These are phyloP conservation scores for Corythornis madagascariensis DNA, from an alignment of 2,113 vertebrate genomes.

Conservation along the genomic window DNA sequence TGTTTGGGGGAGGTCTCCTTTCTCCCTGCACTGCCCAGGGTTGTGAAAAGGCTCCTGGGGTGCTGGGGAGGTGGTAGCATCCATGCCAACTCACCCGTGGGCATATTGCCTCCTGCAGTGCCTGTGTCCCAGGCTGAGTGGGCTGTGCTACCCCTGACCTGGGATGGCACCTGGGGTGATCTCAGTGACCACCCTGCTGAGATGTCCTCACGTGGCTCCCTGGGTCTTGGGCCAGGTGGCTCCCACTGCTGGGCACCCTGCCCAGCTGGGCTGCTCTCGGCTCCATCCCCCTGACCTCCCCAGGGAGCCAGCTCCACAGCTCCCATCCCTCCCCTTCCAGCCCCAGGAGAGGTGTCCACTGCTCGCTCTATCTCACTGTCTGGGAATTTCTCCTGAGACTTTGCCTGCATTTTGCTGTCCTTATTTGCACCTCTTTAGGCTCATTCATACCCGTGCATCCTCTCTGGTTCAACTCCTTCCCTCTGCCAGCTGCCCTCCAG, in stretches of 20 bases:
- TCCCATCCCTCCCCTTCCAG: background rate
- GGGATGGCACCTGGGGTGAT: background rate
- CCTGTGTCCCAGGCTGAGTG: accelerated
- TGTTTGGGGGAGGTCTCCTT: background rate
- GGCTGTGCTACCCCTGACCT: accelerated
- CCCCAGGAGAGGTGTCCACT: background rate
- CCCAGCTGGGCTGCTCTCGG: background rate
- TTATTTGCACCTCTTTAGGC: constrained; percentile 50
- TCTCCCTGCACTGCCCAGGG: background rate
- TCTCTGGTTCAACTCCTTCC: background rate
- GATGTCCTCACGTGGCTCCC: background rate
- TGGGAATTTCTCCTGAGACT: constrained; percentile 67
- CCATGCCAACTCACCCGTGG: accelerated
- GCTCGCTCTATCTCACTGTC: constrained; percentile 49
- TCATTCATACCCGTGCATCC: background rate
- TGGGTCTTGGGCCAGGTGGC: background rate
- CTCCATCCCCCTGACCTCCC: background rate
- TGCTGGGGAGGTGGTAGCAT: background rate
- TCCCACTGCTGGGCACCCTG: background rate
- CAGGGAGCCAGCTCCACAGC: background rate
- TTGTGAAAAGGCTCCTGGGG: background rate
- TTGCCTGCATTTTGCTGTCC: constrained; percentile 36
- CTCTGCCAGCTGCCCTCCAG: background rate
- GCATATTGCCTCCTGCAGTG: accelerated
- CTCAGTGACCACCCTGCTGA: accelerated